Evolutionary conservation across 2,797 vertebrate species (phyloP), one percentile per base, ranked within the genome.

Genomic region (Acipenser ruthenus): DNA sequence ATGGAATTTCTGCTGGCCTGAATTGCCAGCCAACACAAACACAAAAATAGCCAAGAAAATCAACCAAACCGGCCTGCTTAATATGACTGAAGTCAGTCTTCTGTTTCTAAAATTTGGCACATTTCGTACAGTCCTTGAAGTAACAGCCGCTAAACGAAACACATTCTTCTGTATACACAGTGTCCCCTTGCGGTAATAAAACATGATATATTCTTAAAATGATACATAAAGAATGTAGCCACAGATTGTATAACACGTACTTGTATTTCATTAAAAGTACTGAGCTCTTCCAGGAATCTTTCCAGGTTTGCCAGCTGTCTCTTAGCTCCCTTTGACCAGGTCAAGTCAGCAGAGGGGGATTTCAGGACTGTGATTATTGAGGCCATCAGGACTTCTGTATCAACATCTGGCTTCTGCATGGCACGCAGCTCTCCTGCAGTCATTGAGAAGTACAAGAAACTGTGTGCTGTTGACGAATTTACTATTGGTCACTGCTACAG

Each of bases 1-100:
- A 71, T 73, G 73, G 75, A 70, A 66, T 73, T 74, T 70, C 68
- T 70, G 71, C 73, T 72, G 65, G 65, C 23, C 53, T 47, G 58
- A 65, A 64, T 63, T 23, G 13, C 18, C 66, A 12, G 73, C 75
- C 69, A 74, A 74, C 64, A 66, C 66, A 74, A 74, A 71, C 71
- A 56, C 60, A 12, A 60, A 37, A 63, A 63, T 65, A 66, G 75
- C 73, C 75, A 77, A 71, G 69, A 76, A 59, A 72, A 74, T 69
- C 72, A 72, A 68, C 8, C 64, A 62, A 60, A 62, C 53, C 62
- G 67, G 23, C 23, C 68, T 60, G 48, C 11, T 6, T 64, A 18
- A 1, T 60, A 23, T 55, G 62, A 56, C 23, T 49, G 49, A 18
- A 23, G 55, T 59, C 13, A 8, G 12, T 10, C 23, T 51, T 18